A percentile compares a stretch with the other conserved stretches of the same genome.
These are phyloP conservation scores for Poliocrania exsul DNA, from an alignment of 2,797 vertebrate genomes.

Conservation along the genomic window DNA sequence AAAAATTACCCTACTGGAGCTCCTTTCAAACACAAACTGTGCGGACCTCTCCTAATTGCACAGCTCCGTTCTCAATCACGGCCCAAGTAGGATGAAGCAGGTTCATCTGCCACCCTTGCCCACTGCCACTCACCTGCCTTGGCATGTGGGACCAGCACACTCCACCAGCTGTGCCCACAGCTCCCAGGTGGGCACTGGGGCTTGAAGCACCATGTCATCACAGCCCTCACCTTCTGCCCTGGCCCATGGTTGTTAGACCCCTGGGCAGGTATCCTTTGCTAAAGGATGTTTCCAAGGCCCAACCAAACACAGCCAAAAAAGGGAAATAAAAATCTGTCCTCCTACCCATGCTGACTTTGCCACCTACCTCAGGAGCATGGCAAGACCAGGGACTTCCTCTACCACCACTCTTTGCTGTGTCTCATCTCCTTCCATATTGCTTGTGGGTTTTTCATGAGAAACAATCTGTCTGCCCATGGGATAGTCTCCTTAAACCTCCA, in stretches of 20 bases:
- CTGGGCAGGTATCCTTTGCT: rapidly evolving
- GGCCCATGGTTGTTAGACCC: neutral
- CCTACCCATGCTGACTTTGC: rapidly evolving
- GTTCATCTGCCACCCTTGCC: neutral
- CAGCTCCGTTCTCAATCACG: neutral
- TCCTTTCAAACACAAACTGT: neutral
- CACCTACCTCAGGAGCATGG: neutral
- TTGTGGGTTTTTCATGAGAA: no score
- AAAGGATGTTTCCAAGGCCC: rapidly evolving
- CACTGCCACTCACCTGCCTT: rapidly evolving
- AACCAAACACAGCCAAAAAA: rapidly evolving
- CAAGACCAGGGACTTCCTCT: neutral
- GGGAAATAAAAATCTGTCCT: neutral
- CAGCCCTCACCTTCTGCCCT: neutral
- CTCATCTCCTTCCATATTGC: neutral
- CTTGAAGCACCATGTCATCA: neutral
- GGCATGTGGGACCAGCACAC: rapidly evolving
- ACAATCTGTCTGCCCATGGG: neutral
- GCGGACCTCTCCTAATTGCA: neutral
- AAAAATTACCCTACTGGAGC: neutral
- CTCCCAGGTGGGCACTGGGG: rapidly evolving
- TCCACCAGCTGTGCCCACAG: rapidly evolving
- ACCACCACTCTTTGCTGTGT: neutral
- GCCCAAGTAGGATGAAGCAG: neutral
- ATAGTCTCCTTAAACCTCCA: neutral